Evolutionary conservation across 2,797 vertebrate genomes (phyloP).

Genomic region (Poeciliopsis paucimaculata): DNA sequence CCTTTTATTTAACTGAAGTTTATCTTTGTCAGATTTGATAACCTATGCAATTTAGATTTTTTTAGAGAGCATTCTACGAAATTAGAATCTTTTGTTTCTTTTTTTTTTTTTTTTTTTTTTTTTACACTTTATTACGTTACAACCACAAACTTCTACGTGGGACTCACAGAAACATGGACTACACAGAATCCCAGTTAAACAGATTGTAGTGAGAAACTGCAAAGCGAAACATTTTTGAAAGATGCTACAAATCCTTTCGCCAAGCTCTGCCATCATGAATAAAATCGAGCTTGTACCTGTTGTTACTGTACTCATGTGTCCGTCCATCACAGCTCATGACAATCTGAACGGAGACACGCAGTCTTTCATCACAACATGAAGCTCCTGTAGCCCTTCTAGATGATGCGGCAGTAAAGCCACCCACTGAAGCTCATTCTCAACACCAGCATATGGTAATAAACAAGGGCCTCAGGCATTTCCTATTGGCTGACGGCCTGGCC

Average conservation of each 20-base stretch:
- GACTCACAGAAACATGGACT: background rate
- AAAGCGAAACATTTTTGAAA: background rate
- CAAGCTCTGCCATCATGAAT: background rate
- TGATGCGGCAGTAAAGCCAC: constrained; percentile 46
- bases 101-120: background rate
- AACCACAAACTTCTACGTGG: background rate
- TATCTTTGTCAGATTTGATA: background rate
- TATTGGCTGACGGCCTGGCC: constrained; percentile 66
- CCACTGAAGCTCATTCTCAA: constrained; percentile 61
- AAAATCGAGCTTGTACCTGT: background rate
- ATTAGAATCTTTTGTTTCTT: background rate
- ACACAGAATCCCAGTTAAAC: background rate
- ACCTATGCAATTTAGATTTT: background rate
- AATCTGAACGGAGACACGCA: background rate
- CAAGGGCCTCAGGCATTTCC: constrained; percentile 64
- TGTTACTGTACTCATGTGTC: background rate
- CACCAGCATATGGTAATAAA: constrained; percentile 75
- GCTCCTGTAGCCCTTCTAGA: constrained; percentile 26
- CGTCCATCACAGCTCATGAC: background rate
- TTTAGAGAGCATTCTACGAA: background rate
- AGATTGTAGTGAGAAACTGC: background rate
- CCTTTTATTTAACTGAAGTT: background rate
- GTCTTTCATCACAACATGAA: constrained; percentile 29
- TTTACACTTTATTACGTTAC: background rate
- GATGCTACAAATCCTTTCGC: background rate